Conservation (phyloP, 2,113 vertebrate genomes). For the Porphyrio hochstetteri region DNA sequence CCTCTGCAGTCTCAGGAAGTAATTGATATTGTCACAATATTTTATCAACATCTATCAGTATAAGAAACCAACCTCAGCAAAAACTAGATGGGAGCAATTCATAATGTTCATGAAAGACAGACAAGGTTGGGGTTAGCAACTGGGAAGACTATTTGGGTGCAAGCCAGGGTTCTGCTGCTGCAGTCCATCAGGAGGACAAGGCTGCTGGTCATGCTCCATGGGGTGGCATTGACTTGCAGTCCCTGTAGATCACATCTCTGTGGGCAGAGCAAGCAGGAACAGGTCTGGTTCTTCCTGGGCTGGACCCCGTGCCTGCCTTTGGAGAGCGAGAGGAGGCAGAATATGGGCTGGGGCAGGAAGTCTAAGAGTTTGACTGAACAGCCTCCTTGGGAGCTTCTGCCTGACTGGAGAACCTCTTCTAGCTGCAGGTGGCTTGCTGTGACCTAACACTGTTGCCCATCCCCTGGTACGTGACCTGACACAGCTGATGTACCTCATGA, state of each 20-base stretch:
- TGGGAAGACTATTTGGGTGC: neutral
- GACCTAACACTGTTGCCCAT: neutral
- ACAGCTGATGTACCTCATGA: neutral
- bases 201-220: fast-evolving
- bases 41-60: neutral
- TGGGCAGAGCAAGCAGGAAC: neutral
- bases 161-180: neutral
- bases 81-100: neutral
- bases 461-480: neutral
- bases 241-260: neutral
- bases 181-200: neutral
- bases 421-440: neutral
- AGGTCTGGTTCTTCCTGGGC: neutral
- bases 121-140: neutral
- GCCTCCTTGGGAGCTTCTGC: neutral
- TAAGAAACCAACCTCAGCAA: neutral
- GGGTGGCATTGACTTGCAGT: neutral
- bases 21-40: neutral
- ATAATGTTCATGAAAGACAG: neutral
- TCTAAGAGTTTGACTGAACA: neutral
- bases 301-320: neutral
- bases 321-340: neutral
- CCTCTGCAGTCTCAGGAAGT: neutral
- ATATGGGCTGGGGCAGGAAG: neutral
- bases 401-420: neutral